Base-by-base conservation (phyloP, 2,113 vertebrate species). In the Nicator chloris region DNA sequence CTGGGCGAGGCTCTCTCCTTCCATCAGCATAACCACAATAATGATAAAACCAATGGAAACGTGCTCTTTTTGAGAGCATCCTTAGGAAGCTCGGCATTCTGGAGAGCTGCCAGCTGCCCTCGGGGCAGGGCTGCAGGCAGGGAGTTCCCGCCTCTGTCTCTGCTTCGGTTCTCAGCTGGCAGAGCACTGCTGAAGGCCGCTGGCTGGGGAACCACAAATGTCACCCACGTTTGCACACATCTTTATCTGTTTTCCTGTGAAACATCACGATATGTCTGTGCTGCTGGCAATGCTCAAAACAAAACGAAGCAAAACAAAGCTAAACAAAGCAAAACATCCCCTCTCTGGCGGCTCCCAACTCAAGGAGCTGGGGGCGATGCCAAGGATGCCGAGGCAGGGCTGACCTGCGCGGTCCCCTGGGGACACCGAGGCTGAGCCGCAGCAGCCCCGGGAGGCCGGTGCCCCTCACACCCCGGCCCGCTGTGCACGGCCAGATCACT, bases 81-180 rank as follows among this genome's bases (percentile, higher is more conserved):
- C 79, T 90, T 24, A 31, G 53, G 44, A 51, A 79, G 31, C 33
- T 47, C 23, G 39, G 79, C 56, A 14, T 35, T 54, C 20, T 66
- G 96, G 90, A 90, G 75, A 57, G 66, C 5, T 82, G 90, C 90
- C 94, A 86, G 66, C 60, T 21, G 87, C 35, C 13, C 50, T 59
- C 23, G 0, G 76, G n/a, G 53, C 80, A 37, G 51, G 45, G 31
- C 66, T 24, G 2, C 0, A 0, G 70, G 56, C 61, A 28, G 50
- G 40, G 40, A 77, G 18, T 23, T 86, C 88, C 70, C 3, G 0
- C n/a, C 92, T 72, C 12, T 1, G 33, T 50, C 75, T 51, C 57
- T 37, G 82, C 90, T 82, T 53, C 4, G 4, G 57, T 51, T 82
- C 75, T 76, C 90, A 66, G 81, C 76, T 56, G 22, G 75, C 76